Conservation (phyloP, 2,888 invertebrate genomes). For the Agrotis segetum region DNA sequence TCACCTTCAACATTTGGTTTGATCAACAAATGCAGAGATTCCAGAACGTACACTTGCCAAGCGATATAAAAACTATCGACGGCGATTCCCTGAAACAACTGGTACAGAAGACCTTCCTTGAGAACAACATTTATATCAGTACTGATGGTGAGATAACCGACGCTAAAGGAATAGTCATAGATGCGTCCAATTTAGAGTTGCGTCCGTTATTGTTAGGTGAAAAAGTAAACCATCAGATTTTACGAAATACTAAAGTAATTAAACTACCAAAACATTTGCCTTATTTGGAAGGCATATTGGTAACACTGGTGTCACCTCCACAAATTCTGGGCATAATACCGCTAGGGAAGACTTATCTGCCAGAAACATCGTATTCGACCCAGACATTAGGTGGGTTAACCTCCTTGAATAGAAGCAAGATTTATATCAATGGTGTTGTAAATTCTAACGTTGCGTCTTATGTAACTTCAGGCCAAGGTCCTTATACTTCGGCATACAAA, state of each 20-base stretch:
- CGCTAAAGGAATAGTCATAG: conserved; percentile 66
- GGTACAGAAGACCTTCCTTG: conserved; percentile 69
- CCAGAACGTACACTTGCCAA: conserved; percentile 48
- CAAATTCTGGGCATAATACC: conserved; percentile 78
- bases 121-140: conserved; percentile 71
- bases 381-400: neutral
- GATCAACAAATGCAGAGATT: conserved; percentile 68
- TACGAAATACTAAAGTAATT: conserved; percentile 40
- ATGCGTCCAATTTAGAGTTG: conserved; percentile 71
- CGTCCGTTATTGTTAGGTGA: conserved; percentile 77
- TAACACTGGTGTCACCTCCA: conserved; percentile 72
- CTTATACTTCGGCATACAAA: conserved; percentile 15
- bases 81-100: conserved; percentile 63
- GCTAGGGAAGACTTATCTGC: conserved; percentile 67
- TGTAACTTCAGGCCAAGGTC: neutral
- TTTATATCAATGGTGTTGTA: conserved; percentile 1
- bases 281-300: conserved; percentile 74
- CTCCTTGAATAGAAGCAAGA: conserved; percentile 13
- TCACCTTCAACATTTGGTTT: conserved; percentile 74
- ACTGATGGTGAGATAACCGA: conserved; percentile 68
- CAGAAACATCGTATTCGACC: conserved; percentile 12
- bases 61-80: conserved; percentile 60
- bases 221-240: conserved; percentile 61
- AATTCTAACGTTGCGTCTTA: conserved; percentile 4
- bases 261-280: conserved; percentile 58